These are phyloP conservation scores for Hesperophylax magnus DNA, from an alignment of 1,140 invertebrate genomes.

Conservation along the genomic window DNA sequence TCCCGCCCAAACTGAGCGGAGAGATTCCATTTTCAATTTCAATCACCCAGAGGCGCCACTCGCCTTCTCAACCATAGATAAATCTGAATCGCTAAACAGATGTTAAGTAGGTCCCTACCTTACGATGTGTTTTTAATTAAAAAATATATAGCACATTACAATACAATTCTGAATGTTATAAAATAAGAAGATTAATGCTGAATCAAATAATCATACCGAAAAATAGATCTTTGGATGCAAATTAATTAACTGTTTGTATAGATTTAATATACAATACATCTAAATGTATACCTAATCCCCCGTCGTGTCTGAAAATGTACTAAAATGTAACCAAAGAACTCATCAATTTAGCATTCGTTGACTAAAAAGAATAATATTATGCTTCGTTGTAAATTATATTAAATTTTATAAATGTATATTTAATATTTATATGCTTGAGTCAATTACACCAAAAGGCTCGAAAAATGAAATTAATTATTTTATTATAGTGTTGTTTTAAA, in stretches of 20 bases:
- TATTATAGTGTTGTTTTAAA: constrained; percentile 16
- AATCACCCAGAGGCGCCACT: neutral
- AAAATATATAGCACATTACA: neutral
- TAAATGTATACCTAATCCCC: too few relatives aligned
- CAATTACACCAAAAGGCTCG: constrained; percentile 39
- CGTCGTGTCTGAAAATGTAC: too few relatives aligned
- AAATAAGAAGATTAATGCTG: constrained; percentile 11
- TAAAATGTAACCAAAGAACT: too few relatives aligned
- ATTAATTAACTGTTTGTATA: neutral
- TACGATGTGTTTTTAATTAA: neutral
- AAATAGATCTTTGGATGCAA: neutral
- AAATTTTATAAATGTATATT: constrained; percentile 35
- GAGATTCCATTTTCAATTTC: constrained; percentile 23
- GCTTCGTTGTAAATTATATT: constrained; percentile 33
- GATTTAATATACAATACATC: neutral
- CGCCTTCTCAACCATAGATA: neutral
- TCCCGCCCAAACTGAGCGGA: constrained; percentile 29
- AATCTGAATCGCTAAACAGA: neutral
- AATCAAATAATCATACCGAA: constrained; percentile 9
- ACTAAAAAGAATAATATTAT: constrained; percentile 19
- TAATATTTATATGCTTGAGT: constrained; percentile 36
- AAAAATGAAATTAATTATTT: constrained; percentile 10
- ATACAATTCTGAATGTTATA: constrained; percentile 34
- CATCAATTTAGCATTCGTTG: neutral
- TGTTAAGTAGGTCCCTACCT: neutral